Base-by-base conservation (phyloP, 2,113 vertebrate species). In the Formicarius rufipectus region DNA sequence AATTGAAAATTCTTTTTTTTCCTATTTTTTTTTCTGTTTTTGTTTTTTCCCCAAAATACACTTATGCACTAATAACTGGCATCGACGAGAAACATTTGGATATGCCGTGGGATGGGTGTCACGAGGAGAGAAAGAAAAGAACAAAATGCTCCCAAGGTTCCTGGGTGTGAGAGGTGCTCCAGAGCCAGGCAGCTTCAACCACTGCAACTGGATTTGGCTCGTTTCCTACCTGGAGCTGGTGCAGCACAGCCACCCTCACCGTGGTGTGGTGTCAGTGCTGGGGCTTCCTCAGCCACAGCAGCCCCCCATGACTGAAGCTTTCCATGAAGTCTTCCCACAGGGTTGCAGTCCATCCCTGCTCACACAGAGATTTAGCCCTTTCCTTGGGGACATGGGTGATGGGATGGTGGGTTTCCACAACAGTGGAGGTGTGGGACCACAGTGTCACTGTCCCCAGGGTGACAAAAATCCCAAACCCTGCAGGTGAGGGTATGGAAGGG, bases 61-160 rank as follows among this genome's bases (percentile, higher is more conserved):
- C 97, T 96, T 98, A 97, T 95, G 97, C 97, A 96, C 96, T 95
- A 97, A 96, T 92, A 97, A 97, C 96, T 95, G 97, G 95, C 96
- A 87, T 93, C 49, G 14, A 96, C 96, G 92, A 93, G 80, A 90
- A 87, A 96, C 95, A 95, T 93, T 89, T 45, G 91, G 84, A 33
- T 91, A 74, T 86, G 96, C 89, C 84, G 2, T 68, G 92, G 95
- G 82, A 85, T 30, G 90, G 81, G 84, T 56, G 87, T 40, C 74
- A 69, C 80, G 4, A 67, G 90, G 87, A 92, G 81, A 68, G 95
- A 94, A 93, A 84, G 92, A 73, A 93, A 96, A 93, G 92, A 83
- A 93, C 63, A 82, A 66, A 85, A 75, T 1, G 12, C 63, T 84
- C 94, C 89, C 76, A n/a, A 23, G 4, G 11, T 14, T 60, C 16